phyloP scores from a whole-genome alignment of 2,888 invertebrate species.

The Cenopis cana region DNA sequence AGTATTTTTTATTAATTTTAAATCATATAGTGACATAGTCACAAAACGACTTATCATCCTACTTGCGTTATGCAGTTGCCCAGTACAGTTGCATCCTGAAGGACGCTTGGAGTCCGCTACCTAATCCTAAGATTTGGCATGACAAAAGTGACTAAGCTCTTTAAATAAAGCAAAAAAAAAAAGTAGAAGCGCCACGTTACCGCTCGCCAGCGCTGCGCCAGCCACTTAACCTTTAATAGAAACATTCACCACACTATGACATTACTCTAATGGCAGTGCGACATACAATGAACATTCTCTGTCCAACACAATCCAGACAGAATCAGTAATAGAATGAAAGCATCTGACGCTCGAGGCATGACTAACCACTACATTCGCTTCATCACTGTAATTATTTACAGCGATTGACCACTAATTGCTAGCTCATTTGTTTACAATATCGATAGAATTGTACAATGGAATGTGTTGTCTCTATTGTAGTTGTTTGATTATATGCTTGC shows the following conservation, averaged over 20 bases:
- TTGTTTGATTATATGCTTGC: slow-evolving; percentile 21
- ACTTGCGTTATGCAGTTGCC: too few species aligned
- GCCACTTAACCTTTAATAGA: slow-evolving; percentile 20
- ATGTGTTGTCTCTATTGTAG: slow-evolving; percentile 31
- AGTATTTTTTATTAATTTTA: too few species aligned
- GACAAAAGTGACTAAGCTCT: too few species aligned
- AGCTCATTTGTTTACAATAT: slow-evolving; percentile 43
- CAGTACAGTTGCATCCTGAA: too few species aligned
- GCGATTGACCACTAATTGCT: slow-evolving; percentile 40
- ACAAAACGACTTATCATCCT: too few species aligned
- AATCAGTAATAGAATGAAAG: slow-evolving; percentile 8
- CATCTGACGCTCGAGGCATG: slow-evolving; percentile 20
- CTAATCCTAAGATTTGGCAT: too few species aligned
- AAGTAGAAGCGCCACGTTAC: not conserved
- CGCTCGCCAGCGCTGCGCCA: not conserved
- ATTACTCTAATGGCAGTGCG: slow-evolving; percentile 16
- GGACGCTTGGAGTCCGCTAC: too few species aligned
- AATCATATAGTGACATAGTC: too few species aligned
- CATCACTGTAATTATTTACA: slow-evolving; percentile 38
- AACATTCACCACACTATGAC: slow-evolving; percentile 14
- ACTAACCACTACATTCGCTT: slow-evolving; percentile 35
- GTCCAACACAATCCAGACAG: slow-evolving; percentile 11
- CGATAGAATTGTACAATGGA: slow-evolving; percentile 31
- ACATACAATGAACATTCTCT: slow-evolving; percentile 7
- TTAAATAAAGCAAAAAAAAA: too few species aligned